Base-by-base conservation (phyloP, 2,113 vertebrate species). In the Poecile atricapillus region DNA sequence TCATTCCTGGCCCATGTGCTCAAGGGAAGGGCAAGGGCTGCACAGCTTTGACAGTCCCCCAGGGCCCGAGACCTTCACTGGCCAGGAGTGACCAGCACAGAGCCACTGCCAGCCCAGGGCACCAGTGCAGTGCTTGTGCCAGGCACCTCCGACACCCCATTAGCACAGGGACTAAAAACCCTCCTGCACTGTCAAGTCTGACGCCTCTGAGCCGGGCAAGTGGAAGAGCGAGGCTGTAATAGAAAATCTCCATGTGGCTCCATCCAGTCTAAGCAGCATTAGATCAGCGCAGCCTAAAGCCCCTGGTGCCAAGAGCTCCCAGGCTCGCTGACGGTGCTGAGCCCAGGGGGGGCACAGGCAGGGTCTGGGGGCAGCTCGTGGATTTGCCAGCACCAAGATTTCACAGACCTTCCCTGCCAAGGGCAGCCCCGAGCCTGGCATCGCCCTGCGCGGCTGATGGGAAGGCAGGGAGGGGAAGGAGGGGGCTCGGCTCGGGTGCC, bases 371-470 rank as follows among this genome's bases (percentile, higher is more conserved):
- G 43, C 16, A 28, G 37, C 53, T 56, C 43, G 5, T 1, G 10
- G 39, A 28, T 44, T 73, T 52, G 28, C 67, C 73, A 78, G 3
- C 1, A 4, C 31, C 2, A 4, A 55, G 55, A 63, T 18, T 28
- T 50, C 4, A 3, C 85, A 49, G 77, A 59, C 33, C 47, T 50
- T 49, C 52, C 58, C 53, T 25, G 8, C 60, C 50, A 1, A 20
- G 35, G 47, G 74, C 47, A 5, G 71, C 17, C 0, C 2, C 0
- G 15, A 69, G 76, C 17, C 55, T 5, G 46, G 39, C 5, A 4
- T 1, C 12, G 2, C 39, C 31, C 49, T 21, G 16, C 1, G 0
- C 19, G 27, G 55, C 4, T 28, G 37, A 9, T 0, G 2, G 13
- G 70, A 18, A n/a, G 60, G 17, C 37, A 5, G 28, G 24, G 10